Conservation (phyloP, 2,797 vertebrate species). For the Gallinago stenura region DNA sequence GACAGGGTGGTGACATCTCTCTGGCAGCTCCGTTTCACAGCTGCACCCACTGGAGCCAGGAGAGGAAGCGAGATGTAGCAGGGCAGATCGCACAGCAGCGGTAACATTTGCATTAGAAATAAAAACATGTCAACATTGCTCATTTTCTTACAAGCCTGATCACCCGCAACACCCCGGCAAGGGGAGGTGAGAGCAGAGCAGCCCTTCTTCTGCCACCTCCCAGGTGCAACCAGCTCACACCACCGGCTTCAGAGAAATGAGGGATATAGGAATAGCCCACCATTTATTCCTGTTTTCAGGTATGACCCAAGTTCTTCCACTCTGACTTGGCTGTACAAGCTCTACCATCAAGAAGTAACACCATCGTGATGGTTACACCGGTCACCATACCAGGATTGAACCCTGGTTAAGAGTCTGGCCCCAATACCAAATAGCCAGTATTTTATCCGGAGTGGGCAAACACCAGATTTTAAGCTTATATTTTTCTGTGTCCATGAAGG, state of each 20-base stretch:
- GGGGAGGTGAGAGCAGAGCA: accelerated
- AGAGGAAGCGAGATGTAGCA: not conserved
- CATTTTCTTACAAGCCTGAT: not conserved
- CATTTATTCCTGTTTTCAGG: not conserved
- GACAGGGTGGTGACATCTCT: not conserved
- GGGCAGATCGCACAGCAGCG: not conserved
- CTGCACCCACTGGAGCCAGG: not conserved
- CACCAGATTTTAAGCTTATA: not conserved
- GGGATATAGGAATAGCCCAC: not conserved
- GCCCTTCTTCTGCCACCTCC: not conserved
- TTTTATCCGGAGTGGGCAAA: not conserved
- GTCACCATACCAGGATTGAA: not conserved
- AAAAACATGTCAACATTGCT: slow-evolving; percentile 27
- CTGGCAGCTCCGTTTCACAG: not conserved
- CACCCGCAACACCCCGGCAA: not conserved
- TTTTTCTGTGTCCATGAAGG: accelerated
- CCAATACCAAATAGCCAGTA: accelerated
- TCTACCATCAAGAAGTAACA: not conserved
- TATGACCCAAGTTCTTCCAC: accelerated
- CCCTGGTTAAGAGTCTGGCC: not conserved
- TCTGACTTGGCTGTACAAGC: not conserved
- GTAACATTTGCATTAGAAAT: not conserved
- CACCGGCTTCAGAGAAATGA: accelerated
- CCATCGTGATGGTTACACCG: accelerated
- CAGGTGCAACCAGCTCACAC: not conserved